These are phyloP conservation scores for Nematopogon swammerdamellus DNA, from an alignment of 2,888 invertebrate genomes.

Conservation along the genomic window DNA sequence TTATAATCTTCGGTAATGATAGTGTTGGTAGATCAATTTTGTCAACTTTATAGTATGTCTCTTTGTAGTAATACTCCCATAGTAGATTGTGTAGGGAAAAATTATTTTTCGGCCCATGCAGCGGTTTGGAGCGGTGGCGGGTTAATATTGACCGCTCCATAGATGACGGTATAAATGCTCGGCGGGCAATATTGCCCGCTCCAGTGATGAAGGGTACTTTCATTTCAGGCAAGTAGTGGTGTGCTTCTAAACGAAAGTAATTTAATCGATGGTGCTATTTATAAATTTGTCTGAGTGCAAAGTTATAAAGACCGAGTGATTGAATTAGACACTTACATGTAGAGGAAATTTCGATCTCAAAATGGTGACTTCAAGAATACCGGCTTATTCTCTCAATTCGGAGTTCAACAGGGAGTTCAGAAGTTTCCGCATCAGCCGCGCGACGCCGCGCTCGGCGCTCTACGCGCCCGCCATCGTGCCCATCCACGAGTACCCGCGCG, in stretches of 20 bases:
- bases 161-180: no score
- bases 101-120: no score
- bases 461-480: constrained; percentile 55
- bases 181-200: no score
- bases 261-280: constrained; percentile 24
- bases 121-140: no score
- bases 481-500: constrained; percentile 59
- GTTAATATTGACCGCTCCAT: no score
- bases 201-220: neutral
- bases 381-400: constrained; percentile 60
- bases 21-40: no score
- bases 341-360: constrained; percentile 52
- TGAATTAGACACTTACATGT: constrained; percentile 3
- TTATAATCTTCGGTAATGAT: no score
- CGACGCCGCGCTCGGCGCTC: constrained; percentile 46
- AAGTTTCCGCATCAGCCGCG: constrained; percentile 54
- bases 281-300: constrained; percentile 34
- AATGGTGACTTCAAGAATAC: constrained; percentile 63
- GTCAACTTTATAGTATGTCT: no score
- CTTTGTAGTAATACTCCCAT: no score
- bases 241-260: neutral
- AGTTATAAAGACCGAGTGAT: constrained; percentile 19
- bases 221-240: neutral
- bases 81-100: no score
- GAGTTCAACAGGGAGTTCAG: constrained; percentile 60